Evolutionary conservation across 2,888 invertebrate species (phyloP).

Genomic region (Dynastes grantii): DNA sequence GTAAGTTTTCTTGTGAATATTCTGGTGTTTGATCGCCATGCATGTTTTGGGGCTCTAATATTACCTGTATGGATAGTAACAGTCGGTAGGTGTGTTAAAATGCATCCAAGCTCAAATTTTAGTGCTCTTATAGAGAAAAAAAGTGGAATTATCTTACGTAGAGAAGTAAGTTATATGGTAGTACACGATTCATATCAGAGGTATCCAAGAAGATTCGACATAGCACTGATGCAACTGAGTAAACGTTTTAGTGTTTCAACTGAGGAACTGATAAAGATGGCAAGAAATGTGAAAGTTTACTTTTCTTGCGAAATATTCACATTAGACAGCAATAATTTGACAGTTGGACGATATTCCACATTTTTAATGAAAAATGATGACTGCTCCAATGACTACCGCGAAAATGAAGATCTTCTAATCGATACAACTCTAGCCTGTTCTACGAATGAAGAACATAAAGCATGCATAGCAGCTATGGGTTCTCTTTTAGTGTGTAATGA

Average conservation of each 20-base stretch:
- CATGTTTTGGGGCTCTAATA: constrained; percentile 10
- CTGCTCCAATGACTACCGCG: neutral
- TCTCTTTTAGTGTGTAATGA: constrained; percentile 5
- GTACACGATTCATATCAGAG: constrained; percentile 1
- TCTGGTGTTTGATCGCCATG: neutral
- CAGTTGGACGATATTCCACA: neutral
- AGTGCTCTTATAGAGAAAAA: neutral
- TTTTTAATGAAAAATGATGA: neutral
- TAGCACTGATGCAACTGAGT: neutral
- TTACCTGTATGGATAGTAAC: constrained; percentile 15
- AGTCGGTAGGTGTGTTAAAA: neutral
- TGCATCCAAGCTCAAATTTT: neutral
- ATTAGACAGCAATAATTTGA: neutral
- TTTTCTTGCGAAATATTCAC: neutral
- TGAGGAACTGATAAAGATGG: neutral
- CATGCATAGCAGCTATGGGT: neutral
- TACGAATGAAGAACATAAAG: neutral
- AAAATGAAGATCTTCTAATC: neutral
- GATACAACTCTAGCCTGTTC: constrained; percentile 16
- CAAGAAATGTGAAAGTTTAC: neutral
- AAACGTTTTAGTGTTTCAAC: neutral
- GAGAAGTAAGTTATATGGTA: neutral
- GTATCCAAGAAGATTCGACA: constrained; percentile 31
- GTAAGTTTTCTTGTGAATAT: constrained; percentile 3
- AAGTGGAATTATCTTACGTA: neutral